Base-by-base conservation (phyloP, 2,888 invertebrate genomes). In the Hemicrepidius hirtus region DNA sequence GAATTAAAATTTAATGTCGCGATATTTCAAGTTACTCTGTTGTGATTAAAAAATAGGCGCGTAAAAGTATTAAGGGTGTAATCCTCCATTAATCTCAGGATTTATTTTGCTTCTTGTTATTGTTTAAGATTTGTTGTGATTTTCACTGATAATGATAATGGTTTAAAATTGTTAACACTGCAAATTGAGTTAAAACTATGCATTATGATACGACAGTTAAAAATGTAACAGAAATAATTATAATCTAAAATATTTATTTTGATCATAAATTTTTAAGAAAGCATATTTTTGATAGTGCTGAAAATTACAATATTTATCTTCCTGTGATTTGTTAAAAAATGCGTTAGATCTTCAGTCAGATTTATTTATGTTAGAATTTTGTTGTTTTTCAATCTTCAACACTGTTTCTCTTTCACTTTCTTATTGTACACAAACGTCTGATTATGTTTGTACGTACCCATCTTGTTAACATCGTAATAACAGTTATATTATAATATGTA, bases 331-430 rank as follows among this genome's bases (percentile, higher is more conserved):
- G 7, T 32, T 9, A 32, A 32, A 1, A 40, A 44, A 18, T 18
- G 16, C 13, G 7, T 44, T 44, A 44, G 44, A 44, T 16, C 44
- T 44, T 44, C 18, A 18, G 3, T n/a, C n/a, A 44, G 9, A 3
- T 16, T 44, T 44, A 44, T 44, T 44, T 44, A 18, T 44, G 32
- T 44, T 44, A 16, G 4, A 44, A 4, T 44, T 44, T 16, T 44
- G 44, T 16, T 44, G 13, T 40, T 40, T 12, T n/a, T 4, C 1
- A 40, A 40, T 40, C 7, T 44, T 18, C 44, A 18, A 6, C 10
- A 18, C 44, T 44, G 44, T 44, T 44, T 18, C 16, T 13, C 6
- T 44, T 44, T 44, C 13, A 44, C 18, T 16, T 44, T 44, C 6
- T 16, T 18, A 18, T 18, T 44, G 16, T 44, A 44, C 44, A 44